Evolutionary conservation across 1,140 invertebrate genomes (phyloP).

Genomic region (Drosophila navojoa): DNA sequence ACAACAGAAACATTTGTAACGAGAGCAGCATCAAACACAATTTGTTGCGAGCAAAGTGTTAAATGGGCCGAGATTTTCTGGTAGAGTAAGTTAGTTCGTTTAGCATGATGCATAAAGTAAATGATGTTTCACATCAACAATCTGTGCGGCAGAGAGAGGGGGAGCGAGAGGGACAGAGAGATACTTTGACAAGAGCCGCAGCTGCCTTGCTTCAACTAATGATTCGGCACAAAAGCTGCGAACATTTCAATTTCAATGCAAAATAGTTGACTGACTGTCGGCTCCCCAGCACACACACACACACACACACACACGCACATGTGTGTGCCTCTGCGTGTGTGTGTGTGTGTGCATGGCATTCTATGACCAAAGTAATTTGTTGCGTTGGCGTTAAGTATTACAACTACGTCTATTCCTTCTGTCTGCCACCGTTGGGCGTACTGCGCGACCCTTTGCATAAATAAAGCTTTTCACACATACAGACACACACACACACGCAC

Average conservation of each 20-base stretch:
- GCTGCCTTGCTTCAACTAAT: slow-evolving; percentile 20
- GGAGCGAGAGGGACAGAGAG: neutral
- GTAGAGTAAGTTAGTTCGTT: slow-evolving; percentile 9
- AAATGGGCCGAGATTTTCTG: neutral
- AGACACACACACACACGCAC: neutral
- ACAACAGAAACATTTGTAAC: slow-evolving; percentile 4
- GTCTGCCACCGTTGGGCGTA: slow-evolving; percentile 20
- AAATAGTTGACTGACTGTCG: slow-evolving; percentile 57
- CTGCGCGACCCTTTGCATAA: slow-evolving; percentile 49
- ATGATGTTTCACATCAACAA: neutral
- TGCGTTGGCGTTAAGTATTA: slow-evolving; percentile 64
- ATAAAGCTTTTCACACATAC: slow-evolving; percentile 36
- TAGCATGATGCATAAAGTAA: neutral
- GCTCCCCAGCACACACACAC: no score
- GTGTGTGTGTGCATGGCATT: slow-evolving; percentile 16
- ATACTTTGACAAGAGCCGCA: neutral
- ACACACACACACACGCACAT: no score
- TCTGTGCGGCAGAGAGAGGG: neutral
- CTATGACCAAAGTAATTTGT: slow-evolving; percentile 21
- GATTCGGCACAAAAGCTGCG: slow-evolving; percentile 45
- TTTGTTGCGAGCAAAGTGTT: neutral
- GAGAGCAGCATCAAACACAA: slow-evolving; percentile 7
- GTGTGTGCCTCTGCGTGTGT: neutral
- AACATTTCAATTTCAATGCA: slow-evolving; percentile 77
- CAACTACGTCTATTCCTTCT: slow-evolving; percentile 45